Evolutionary conservation across 2,888 invertebrate genomes (phyloP), one percentile per base, ranked within the genome.

Genomic region (Drosophila silvestris): DNA sequence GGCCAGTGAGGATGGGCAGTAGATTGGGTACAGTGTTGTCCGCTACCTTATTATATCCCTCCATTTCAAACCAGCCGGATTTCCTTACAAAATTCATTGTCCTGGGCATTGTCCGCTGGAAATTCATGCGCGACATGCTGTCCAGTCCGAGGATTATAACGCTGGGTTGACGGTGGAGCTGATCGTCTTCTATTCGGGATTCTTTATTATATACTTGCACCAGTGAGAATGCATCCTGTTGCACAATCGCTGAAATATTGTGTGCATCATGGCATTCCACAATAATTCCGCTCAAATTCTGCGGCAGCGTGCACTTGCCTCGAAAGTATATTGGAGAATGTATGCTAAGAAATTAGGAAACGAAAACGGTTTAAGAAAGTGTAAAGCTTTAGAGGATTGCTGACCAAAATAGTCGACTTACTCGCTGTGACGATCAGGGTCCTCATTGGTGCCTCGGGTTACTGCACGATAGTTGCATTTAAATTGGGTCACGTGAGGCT

Each of bases 11-110:
- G 51, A 96, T 94, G 0, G 97, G 96, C 94, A 97, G 96, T 62
- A 98, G 92, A 93, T 98, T 98, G 0, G 97, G 97, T 87, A 96
- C 96, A 0, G 97, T 97, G 83, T 97, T 97, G 84, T 97, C 97
- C 0, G 95, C 97, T 67, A 97, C 94, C 93, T 95, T 95, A 85
- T 95, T 94, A 92, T 97, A 97, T 2, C 96, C 97, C 81, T 95
- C 94, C 90, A 96, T 94, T 62, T 95, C 95, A 14, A 57, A 92
- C 94, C 96, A 97, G 63, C 94, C 95, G 52, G 95, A 94, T 7
- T 95, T 94, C 32, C 94, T 92, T 12, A 98, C 94, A 89, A 95
- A 96, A 5, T 94, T 91, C 2, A 94, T 93, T 0, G 97, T 97
- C 83, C 94, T 94, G 0, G 96, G 96, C 95, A 97, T 95, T 14